Percentiles rank a stretch among this genome's conserved stretches.
Evolutionary conservation across 2,113 vertebrate genomes (phyloP).

Genomic region (Paratilapia polleni): DNA sequence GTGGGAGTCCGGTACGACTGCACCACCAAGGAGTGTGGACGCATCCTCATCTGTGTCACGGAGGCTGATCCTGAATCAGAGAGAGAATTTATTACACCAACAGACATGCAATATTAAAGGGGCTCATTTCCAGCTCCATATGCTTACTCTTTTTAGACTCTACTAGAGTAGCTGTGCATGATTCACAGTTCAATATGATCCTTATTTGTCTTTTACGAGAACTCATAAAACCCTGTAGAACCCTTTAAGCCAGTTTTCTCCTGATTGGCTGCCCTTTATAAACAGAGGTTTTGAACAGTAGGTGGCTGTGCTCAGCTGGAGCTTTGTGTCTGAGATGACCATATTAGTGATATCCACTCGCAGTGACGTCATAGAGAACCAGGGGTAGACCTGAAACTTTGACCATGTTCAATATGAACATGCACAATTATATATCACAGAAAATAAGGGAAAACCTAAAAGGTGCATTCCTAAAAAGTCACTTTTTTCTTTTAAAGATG

Average conservation of each 20-base stretch:
- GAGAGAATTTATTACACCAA: neutral
- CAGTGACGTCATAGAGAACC: too few species aligned
- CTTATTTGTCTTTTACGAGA: neutral
- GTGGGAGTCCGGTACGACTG: constrained; percentile 82
- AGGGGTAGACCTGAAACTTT: neutral
- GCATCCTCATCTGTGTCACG: constrained; percentile 67
- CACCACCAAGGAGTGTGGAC: constrained; percentile 78
- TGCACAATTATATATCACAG: neutral
- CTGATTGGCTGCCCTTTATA: accelerated
- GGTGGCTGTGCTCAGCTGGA: too few species aligned
- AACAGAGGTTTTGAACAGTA: neutral
- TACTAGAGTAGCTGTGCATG: neutral
- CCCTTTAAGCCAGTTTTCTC: too few species aligned
- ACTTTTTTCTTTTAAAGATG: neutral
- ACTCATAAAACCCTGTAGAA: too few species aligned
- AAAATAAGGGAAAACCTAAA: neutral
- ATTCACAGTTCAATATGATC: neutral
- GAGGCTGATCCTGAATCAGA: constrained; percentile 66
- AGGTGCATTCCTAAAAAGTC: neutral
- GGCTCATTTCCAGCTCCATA: neutral
- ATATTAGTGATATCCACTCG: too few species aligned
- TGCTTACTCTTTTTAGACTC: neutral
- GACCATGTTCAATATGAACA: neutral
- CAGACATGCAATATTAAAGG: neutral
- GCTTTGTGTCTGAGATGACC: too few species aligned